Evolutionary conservation across 2,888 invertebrate species (phyloP).

Genomic region (Ornithoptera alexandrae): DNA sequence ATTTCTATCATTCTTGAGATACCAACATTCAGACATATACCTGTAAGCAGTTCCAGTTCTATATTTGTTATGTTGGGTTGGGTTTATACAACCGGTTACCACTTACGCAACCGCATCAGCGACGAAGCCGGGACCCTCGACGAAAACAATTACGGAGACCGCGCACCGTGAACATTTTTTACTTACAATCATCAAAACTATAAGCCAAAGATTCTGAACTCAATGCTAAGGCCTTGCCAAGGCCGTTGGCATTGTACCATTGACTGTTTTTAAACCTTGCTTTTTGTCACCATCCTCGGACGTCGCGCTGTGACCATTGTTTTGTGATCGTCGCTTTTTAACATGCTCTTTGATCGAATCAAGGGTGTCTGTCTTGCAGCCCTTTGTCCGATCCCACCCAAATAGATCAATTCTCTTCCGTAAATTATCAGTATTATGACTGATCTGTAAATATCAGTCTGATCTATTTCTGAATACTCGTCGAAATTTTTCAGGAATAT

Average conservation of each 20-base stretch:
- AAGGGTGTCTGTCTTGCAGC: neutral
- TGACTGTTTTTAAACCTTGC: constrained; percentile 19
- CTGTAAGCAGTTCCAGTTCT: too few species aligned
- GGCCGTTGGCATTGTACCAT: constrained; percentile 16
- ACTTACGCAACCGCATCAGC: too few species aligned
- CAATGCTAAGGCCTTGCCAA: constrained; percentile 12
- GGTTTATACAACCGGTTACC: too few species aligned
- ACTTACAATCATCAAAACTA: constrained; percentile 15
- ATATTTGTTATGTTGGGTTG: too few species aligned
- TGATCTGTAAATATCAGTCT: too few species aligned
- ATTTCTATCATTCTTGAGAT: too few species aligned
- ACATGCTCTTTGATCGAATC: constrained; percentile 1
- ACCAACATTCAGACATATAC: too few species aligned
- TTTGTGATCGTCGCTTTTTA: neutral
- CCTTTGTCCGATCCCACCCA: neutral
- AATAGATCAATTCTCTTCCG: too few species aligned
- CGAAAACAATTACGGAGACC: constrained; percentile 11
- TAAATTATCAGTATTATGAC: too few species aligned
- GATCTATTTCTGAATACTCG: too few species aligned
- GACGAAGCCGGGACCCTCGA: too few species aligned
- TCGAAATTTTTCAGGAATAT: too few species aligned
- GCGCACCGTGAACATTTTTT: constrained; percentile 21
- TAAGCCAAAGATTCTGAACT: constrained; percentile 8
- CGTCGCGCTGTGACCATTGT: constrained; percentile 13
- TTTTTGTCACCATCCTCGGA: neutral